Percentiles rank a stretch among this genome's conserved stretches.
Conservation (phyloP, 2,888 invertebrate genomes). For the Perizoma flavofasciatum region DNA sequence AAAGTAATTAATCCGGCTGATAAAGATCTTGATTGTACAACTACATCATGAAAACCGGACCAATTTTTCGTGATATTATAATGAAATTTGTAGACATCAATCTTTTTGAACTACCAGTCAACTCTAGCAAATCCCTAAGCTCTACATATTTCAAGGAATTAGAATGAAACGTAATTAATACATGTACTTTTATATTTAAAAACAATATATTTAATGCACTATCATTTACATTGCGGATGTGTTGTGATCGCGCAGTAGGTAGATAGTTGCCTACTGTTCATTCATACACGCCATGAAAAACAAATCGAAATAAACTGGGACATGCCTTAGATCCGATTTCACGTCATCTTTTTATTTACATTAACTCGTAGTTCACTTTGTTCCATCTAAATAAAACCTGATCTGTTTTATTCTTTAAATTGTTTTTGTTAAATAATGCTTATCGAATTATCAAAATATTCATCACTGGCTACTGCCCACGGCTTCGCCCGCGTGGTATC, state of each 20-base stretch:
- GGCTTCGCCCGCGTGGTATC: no score
- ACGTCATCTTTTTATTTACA: constrained; percentile 20
- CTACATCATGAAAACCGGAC: constrained; percentile 34
- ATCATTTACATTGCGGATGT: constrained; percentile 35
- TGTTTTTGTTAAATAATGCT: no score
- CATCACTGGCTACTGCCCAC: no score
- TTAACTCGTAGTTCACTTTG: constrained; percentile 16
- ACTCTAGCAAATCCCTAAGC: neutral
- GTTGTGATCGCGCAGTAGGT: constrained; percentile 22
- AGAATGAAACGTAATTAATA: constrained; percentile 2
- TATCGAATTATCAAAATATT: no score
- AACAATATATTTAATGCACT: constrained; percentile 1
- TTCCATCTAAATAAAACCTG: constrained; percentile 10
- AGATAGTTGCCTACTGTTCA: constrained; percentile 20
- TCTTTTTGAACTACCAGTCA: constrained; percentile 4
- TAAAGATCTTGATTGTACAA: constrained; percentile 61
- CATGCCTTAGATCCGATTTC: constrained; percentile 33
- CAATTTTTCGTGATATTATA: constrained; percentile 22
- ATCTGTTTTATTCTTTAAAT: constrained; percentile 11
- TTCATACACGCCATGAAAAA: constrained; percentile 34
- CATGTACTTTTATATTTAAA: no score
- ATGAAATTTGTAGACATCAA: constrained; percentile 14
- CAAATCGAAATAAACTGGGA: constrained; percentile 33
- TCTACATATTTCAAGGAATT: neutral
- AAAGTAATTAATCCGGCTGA: constrained; percentile 75